Conservation (phyloP, 2,888 invertebrate genomes). For the Drosophila glabriapex region DNA sequence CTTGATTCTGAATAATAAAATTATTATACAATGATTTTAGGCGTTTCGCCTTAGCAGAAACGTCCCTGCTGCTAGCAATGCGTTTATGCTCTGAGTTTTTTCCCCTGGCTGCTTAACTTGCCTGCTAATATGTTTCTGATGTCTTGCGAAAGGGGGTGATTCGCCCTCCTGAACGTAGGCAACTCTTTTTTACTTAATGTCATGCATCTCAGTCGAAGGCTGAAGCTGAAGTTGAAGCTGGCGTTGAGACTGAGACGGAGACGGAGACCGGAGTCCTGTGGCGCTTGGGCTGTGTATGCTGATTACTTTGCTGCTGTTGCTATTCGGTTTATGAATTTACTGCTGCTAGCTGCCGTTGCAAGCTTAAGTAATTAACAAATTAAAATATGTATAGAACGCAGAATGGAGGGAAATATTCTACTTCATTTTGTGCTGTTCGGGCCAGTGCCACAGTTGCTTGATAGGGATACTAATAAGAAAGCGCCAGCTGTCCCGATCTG, state of each 20-base stretch:
- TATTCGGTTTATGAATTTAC: conserved; percentile 69
- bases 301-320: conserved; percentile 68
- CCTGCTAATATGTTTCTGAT: conserved; percentile 78
- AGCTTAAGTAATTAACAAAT: conserved; percentile 79
- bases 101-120: conserved; percentile 39
- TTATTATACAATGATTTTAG: neutral
- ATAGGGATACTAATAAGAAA: conserved; percentile 20
- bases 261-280: conserved; percentile 18
- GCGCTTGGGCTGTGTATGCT: conserved; percentile 56
- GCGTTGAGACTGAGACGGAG: conserved; percentile 2
- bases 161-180: conserved; percentile 24
- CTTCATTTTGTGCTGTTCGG: conserved; percentile 3
- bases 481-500: conserved; percentile 1
- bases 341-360: conserved; percentile 45
- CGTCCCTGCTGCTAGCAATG: conserved; percentile 31
- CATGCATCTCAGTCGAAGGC: conserved; percentile 30
- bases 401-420: conserved; percentile 32
- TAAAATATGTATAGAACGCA: conserved; percentile 67
- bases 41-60: neutral
- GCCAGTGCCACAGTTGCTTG: conserved; percentile 33
- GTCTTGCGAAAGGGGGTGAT: conserved; percentile 45
- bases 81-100: conserved; percentile 33
- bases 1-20: neutral
- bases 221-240: conserved; percentile 24
- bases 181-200: conserved; percentile 53